phyloP scores from a whole-genome alignment of 2,888 invertebrate genomes.

The Pseudococcus viburni region DNA sequence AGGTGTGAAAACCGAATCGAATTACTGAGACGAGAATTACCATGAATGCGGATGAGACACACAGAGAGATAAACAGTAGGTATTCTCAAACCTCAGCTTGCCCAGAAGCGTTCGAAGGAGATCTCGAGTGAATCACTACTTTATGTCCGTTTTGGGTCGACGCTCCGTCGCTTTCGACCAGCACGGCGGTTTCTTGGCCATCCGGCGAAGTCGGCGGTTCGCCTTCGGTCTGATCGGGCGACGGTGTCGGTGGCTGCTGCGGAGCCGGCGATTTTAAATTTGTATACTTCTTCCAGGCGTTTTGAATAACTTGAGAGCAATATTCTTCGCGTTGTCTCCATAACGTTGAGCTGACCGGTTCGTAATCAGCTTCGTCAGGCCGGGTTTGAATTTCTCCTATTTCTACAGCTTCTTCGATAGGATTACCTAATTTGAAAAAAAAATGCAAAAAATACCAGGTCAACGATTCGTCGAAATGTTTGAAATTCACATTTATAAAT shows the following conservation, averaged over 20 bases:
- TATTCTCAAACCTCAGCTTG: constrained; percentile 86
- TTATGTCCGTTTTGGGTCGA: constrained; percentile 90
- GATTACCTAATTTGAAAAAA: constrained; percentile 72
- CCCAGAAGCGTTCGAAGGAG: constrained; percentile 87
- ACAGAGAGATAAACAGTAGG: background rate
- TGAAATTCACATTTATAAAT: too few species aligned
- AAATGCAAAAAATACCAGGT: background rate
- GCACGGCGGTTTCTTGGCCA: constrained; percentile 84
- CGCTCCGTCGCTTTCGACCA: constrained; percentile 87
- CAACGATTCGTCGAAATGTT: background rate
- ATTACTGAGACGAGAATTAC: constrained; percentile 31
- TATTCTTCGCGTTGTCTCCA: constrained; percentile 97
- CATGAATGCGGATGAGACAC: constrained; percentile 71
- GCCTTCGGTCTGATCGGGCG: constrained; percentile 76
- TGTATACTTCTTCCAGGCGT: constrained; percentile 85
- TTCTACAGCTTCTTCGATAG: constrained; percentile 93
- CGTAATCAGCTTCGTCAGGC: constrained; percentile 91
- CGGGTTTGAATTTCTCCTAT: constrained; percentile 78
- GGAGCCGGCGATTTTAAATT: background rate
- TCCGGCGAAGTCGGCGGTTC: constrained; percentile 70
- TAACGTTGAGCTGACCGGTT: constrained; percentile 93
- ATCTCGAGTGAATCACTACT: constrained; percentile 91
- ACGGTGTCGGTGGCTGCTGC: constrained; percentile 71
- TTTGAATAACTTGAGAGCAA: constrained; percentile 95
- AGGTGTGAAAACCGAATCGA: background rate